These are phyloP conservation scores for Acestrorhynchus altus DNA, from an alignment of 2,797 vertebrate species.

Conservation along the genomic window DNA sequence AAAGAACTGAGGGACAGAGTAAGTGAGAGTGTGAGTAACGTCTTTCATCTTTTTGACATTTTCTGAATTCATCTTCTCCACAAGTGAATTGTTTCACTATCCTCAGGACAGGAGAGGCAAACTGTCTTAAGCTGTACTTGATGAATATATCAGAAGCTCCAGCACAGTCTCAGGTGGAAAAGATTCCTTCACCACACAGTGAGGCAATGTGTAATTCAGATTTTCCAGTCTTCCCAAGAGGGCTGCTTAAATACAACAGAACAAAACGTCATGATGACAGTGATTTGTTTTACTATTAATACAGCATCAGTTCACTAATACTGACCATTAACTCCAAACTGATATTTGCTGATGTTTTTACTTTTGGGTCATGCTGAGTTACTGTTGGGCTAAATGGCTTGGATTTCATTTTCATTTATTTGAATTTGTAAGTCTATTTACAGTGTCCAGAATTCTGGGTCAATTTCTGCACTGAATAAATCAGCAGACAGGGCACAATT, in stretches of 20 bases:
- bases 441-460: too few relatives aligned
- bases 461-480: too few relatives aligned
- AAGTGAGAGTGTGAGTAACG: not conserved
- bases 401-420: too few relatives aligned
- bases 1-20: not conserved
- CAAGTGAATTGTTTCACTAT: conserved; percentile 9
- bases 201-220: not conserved
- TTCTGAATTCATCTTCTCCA: not conserved
- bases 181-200: not conserved
- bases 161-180: not conserved
- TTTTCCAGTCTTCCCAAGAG: not conserved
- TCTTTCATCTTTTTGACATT: not conserved
- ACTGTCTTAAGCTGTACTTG: not conserved
- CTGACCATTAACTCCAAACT: too few relatives aligned
- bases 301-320: too few relatives aligned
- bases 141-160: not conserved
- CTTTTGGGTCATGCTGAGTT: too few relatives aligned
- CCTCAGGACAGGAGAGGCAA: not conserved
- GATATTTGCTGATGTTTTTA: too few relatives aligned
- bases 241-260: not conserved
- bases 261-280: not conserved
- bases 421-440: too few relatives aligned
- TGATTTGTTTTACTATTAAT: not conserved
- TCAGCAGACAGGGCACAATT: too few relatives aligned
- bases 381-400: too few relatives aligned